Base-by-base conservation (phyloP, 2,888 invertebrate genomes). In the Encarsia formosa region DNA sequence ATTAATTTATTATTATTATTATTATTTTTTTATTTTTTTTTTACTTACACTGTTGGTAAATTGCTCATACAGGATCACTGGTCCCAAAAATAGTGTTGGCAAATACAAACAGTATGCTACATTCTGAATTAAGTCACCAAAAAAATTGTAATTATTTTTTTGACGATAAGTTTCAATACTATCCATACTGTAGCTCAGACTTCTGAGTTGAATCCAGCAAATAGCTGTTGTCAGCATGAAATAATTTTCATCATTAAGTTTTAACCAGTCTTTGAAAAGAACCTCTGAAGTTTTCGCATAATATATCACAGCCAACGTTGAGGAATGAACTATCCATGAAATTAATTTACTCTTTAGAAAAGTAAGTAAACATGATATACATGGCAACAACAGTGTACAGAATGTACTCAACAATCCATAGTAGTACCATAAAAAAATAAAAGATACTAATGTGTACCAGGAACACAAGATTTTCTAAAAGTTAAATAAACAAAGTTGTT, bases 51-150 rank as follows among this genome's bases (percentile, higher is more conserved):
- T 75, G 34, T 64, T 57, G 23, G 72, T 75, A 75, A 88, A 94
- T 52, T 87, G 82, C 59, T 82, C 78, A 74, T 86, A 92, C 6
- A 85, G 76, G 62, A 93, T 80, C 49, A 93, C 78, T n/a, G 95
- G 95, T 16, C 95, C 95, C 62, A 84, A 79, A 63, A 87, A 85
- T 53, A 91, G 76, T n/a, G 86, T 78, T 18, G 95, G 95, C 46
- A 91, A 78, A 72, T 95, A 94, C 43, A 92, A 79, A 52, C 83
- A 81, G 71, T 93, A 95, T 18, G 86, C 83, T 44, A 69, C 54
- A 41, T 64, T 70, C 31, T 65, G 60, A 6, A 88, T 69, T 63
- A 85, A 79, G 57, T 82, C 78, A 45, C 77, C 59, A 3, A 81
- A 59, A 57, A 68, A 68, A 54, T 63, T 59, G 37, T 29, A 54